phyloP scores from a whole-genome alignment of 1,140 invertebrate species.

The Hestina assimilis region DNA sequence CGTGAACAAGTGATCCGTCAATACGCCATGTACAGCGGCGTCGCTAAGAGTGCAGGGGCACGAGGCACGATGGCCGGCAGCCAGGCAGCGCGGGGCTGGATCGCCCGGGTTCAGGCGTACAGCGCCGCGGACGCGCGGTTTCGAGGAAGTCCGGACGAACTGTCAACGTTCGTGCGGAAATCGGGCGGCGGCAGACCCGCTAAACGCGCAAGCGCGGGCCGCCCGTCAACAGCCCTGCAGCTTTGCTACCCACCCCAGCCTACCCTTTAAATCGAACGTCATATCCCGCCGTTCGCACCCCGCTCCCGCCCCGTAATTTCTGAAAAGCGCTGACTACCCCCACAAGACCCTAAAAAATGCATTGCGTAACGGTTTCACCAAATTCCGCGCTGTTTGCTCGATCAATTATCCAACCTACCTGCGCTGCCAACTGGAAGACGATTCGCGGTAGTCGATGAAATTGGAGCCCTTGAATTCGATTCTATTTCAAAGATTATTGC shows the following conservation, averaged over 20 bases:
- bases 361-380: slow-evolving; percentile 74
- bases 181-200: slow-evolving; percentile 55
- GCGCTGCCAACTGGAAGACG: slow-evolving; percentile 26
- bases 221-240: slow-evolving; percentile 76
- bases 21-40: slow-evolving; percentile 56
- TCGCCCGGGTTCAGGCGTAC: slow-evolving; percentile 44
- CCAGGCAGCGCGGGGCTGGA: slow-evolving; percentile 38
- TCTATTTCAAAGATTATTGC: not conserved
- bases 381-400: slow-evolving; percentile 62
- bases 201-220: slow-evolving; percentile 59
- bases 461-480: slow-evolving; percentile 4
- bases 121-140: slow-evolving; percentile 76
- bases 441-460: slow-evolving; percentile 16
- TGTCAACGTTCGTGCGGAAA: slow-evolving; percentile 68
- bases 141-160: slow-evolving; percentile 75
- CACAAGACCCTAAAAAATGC: slow-evolving; percentile 73
- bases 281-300: slow-evolving; percentile 65
- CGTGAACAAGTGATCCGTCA: slow-evolving; percentile 45
- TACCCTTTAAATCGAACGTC: slow-evolving; percentile 77
- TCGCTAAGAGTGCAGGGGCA: slow-evolving; percentile 31
- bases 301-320: slow-evolving; percentile 65
- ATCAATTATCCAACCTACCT: slow-evolving; percentile 75
- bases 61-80: slow-evolving; percentile 53
- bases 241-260: slow-evolving; percentile 45
- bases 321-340: slow-evolving; percentile 71